Evolutionary conservation across 2,888 invertebrate genomes (phyloP).

Genomic region (Hypsopygia costalis): DNA sequence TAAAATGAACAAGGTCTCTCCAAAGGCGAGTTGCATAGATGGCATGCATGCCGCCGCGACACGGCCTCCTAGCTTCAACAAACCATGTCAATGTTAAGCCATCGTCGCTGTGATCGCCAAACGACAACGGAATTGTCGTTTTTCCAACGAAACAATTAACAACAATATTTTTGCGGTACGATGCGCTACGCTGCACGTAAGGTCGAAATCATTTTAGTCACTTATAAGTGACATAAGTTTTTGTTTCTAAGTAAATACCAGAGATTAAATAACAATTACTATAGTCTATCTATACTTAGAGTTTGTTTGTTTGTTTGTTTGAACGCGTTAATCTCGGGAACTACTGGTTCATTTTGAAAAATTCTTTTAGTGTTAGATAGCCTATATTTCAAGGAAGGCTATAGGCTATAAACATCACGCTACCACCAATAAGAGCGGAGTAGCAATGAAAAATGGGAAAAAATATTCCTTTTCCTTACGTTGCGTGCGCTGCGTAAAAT

Average conservation of each 20-base stretch:
- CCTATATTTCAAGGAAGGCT: too few relatives aligned
- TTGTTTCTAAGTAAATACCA: conserved; percentile 2
- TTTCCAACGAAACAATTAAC: conserved; percentile 51
- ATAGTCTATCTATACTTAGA: too few relatives aligned
- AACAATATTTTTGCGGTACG: conserved; percentile 70
- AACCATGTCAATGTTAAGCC: conserved; percentile 75
- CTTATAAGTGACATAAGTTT: conserved; percentile 29
- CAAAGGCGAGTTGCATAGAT: conserved; percentile 1
- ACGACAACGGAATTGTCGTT: conserved; percentile 52
- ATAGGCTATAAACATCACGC: too few relatives aligned
- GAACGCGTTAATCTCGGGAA: too few relatives aligned
- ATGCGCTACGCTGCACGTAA: conserved; percentile 68
- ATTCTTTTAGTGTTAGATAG: too few relatives aligned
- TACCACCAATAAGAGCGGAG: too few relatives aligned
- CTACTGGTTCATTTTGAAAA: too few relatives aligned
- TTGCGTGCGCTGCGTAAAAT: too few relatives aligned
- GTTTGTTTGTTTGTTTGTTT: too few relatives aligned
- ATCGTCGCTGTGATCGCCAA: conserved; percentile 38
- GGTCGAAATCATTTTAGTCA: conserved; percentile 55
- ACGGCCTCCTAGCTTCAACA: conserved; percentile 8
- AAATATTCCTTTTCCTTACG: too few relatives aligned
- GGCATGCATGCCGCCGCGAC: conserved; percentile 2
- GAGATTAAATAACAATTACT: too few relatives aligned
- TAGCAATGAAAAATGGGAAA: too few relatives aligned
- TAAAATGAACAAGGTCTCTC: conserved; percentile 12